Base-by-base conservation (phyloP, 2,888 invertebrate species). In the Drosophila kuntzei region DNA sequence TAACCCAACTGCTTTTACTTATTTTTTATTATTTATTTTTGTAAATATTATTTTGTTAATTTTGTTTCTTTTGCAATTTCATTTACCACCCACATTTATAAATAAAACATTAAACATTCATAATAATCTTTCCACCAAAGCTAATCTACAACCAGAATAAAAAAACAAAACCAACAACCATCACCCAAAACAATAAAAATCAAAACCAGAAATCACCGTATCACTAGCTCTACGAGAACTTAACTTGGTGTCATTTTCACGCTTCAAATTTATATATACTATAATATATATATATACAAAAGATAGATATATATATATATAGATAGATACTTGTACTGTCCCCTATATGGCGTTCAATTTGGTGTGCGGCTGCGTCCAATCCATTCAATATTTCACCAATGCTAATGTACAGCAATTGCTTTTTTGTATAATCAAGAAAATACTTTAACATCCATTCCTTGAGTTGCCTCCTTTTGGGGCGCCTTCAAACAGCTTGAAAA, bases 191-290 rank as follows among this genome's bases (percentile, higher is more conserved):
- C 4, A 37, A 25, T 12, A 44, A 66, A 27, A 70, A 61, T 65
- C 44, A 55, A 72, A 47, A 75, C 70, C 80, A 74, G 84, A 70
- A 34, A 71, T 86, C 86, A 86, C 86, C 86, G 86, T 89, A 89
- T 86, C 86, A 86, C 86, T 86, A 86, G 87, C 80, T 86, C 81
- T 88, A 85, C 89, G 78, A 80, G 80, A 70, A 74, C 77, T 85
- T 89, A 80, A 86, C 73, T 87, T 88, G 89, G 86, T 86, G 86
- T 86, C 86, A 89, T 86, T 86, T 82, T 86, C 84, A 89, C 80
- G 88, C 89, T 89, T 89, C 83, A 67, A 84, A 66, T 55, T 29
- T 18, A 29, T 34, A 43, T 29, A 18, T 76, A 51, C 67, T 67
- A 46, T 74, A 55, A 58, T 63, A 25, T 51, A 6, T 20, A 50